Percentiles rank a stretch among this genome's conserved stretches.
Evolutionary conservation across 2,888 invertebrate species (phyloP).

Genomic region (Papilio gigon): DNA sequence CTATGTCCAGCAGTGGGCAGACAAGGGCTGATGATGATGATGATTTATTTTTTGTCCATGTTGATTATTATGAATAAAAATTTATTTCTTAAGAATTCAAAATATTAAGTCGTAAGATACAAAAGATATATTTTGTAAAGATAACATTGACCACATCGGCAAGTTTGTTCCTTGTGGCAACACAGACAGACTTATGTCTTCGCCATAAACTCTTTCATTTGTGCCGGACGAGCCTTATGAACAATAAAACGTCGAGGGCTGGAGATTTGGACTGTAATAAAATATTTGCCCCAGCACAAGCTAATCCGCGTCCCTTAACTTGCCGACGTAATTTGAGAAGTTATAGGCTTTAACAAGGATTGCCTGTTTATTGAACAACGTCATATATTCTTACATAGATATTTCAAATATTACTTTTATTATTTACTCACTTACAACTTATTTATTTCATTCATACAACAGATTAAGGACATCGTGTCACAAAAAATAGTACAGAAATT

Average conservation of each 20-base stretch:
- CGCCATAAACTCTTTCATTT: slow-evolving; percentile 82
- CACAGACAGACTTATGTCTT: slow-evolving; percentile 76
- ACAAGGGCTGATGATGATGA: too few relatives aligned
- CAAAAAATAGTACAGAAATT: too few relatives aligned
- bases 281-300: slow-evolving; percentile 82
- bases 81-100: not conserved
- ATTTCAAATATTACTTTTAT: not conserved
- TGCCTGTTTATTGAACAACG: slow-evolving; percentile 41
- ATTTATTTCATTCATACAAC: not conserved
- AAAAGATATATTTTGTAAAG: slow-evolving; percentile 31
- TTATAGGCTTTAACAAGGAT: slow-evolving; percentile 64
- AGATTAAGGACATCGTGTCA: not conserved
- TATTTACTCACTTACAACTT: not conserved
- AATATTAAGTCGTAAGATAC: not conserved
- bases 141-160: slow-evolving; percentile 44
- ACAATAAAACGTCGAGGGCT: slow-evolving; percentile 82
- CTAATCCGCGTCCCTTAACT: slow-evolving; percentile 80
- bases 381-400: slow-evolving; percentile 17
- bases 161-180: slow-evolving; percentile 64
- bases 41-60: too few relatives aligned
- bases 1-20: too few relatives aligned
- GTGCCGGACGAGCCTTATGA: slow-evolving; percentile 82
- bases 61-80: not conserved
- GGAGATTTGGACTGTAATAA: slow-evolving; percentile 82
- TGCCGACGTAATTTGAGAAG: slow-evolving; percentile 80